Evolutionary conservation across 2,888 invertebrate species (phyloP), one percentile per base, ranked within the genome.

Genomic region (Ormyrus nitidulus): DNA sequence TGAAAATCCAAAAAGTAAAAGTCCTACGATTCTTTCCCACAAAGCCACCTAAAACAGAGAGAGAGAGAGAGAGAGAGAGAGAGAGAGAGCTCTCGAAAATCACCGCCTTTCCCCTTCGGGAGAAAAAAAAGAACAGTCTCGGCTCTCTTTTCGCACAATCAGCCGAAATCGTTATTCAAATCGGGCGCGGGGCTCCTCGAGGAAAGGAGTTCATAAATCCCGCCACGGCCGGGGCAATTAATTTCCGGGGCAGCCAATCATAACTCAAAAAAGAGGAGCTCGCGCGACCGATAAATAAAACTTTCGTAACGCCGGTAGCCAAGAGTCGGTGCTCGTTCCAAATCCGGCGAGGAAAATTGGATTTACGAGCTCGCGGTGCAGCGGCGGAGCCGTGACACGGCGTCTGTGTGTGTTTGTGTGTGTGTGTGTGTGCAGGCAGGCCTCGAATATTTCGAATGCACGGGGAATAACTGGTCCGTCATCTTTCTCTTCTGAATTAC

Each of bases 291-390:
- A 74, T 77, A 77, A 71, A 81, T 77, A 77, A 78, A 78, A 75
- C 66, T 81, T 78, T 81, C 81, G 78, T 81, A 78, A 81, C 65
- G 71, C 81, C 78, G 56, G 81, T 81, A 81, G 78, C 81, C 73
- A n/a, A n/a, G 13, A 6, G 19, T 19, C 51, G 44, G 79, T 49
- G 61, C 46, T 65, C 75, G 81, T 72, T 78, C 81, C 81, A 72
- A 81, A 81, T 81, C 78, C 78, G 75, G 71, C 75, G 75, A 58
- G 54, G 78, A 78, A 81, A 81, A 81, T 81, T 78, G 78, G 75
- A 78, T 81, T 81, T 81, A 81, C 78, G 81, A 81, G 75, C 78
- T 71, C 77, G 65, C 19, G 19, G 19, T 51, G 65, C 44, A 34
- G 56, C 64, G 19, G 53, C 34, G 62, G 54, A 75, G 69, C 70